Evolutionary conservation across 1,140 invertebrate species (phyloP), one percentile per base, ranked within the genome.

Genomic region (Cyclina sinensis): DNA sequence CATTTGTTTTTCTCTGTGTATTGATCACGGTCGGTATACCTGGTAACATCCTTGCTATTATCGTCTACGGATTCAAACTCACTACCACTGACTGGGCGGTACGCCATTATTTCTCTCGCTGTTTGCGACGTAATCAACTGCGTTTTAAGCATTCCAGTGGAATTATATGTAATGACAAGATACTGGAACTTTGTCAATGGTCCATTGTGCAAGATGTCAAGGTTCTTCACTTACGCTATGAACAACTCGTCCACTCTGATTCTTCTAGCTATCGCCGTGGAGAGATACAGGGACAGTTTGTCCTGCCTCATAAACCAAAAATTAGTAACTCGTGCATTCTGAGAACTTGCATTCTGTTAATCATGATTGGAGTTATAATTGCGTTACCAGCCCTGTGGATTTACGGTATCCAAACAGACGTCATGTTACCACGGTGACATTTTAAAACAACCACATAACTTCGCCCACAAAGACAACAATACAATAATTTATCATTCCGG

Each of bases 211-310:
- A 87, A 87, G 37, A 79, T 87, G 85, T 78, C 73, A 0, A 32
- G 85, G 12, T 87, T 80, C 43, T 18, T 87, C 5, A 87, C 85
- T 0, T 87, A 87, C 46, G 48, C 85, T 9, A 87, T 87, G 85
- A 87, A 87, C 62, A 87, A 87, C 57, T 87, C 85, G 27, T 87
- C 85, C 5, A 76, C 70, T 48, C 54, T 87, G 21, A 87, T 87
- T 37, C 43, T 87, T 11, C 51, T 87, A 0, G 76, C 76, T 14
- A 87, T 87, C 3, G 85, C 85, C 12, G 37, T 87, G 30, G 85
- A 87, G 43, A 79, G 85, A 68, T 78, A 87, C 39, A 54, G 85
- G 7, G 57, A n/a, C 74, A 14, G 79, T 87, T 21, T 87, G 85
- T 70, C 0, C n/a, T n/a, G n/a, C 85, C 85, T 35, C 76, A 87